Conservation (phyloP, 1,140 invertebrate genomes). For the Calephelis virginiensis region DNA sequence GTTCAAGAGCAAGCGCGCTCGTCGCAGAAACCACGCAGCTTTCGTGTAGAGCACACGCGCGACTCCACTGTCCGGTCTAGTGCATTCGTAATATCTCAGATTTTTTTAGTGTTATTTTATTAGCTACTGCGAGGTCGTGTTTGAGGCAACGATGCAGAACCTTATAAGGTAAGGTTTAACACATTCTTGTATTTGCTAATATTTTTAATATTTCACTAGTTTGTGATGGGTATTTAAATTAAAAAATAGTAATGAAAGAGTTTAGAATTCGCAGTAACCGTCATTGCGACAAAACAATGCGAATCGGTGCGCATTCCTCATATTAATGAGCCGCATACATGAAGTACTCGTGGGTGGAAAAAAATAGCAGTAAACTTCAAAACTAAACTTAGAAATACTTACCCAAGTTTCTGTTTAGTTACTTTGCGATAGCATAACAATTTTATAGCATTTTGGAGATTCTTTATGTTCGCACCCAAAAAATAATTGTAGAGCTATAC, state of each 20-base stretch:
- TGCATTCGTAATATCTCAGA: constrained; percentile 36
- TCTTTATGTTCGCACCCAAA: too few species aligned
- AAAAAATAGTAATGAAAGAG: too few species aligned
- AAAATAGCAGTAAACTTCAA: constrained; percentile 2
- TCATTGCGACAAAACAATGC: constrained; percentile 32
- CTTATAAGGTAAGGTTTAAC: constrained; percentile 53
- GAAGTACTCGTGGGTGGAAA: constrained; percentile 17
- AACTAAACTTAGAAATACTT: too few species aligned
- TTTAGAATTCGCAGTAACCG: constrained; percentile 13
- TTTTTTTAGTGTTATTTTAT: constrained; percentile 46
- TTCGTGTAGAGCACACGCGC: constrained; percentile 53
- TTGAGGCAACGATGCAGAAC: constrained; percentile 58
- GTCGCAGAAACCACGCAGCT: constrained; percentile 54
- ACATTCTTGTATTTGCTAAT: neutral
- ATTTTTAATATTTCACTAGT: neutral
- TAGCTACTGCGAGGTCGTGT: constrained; percentile 33
- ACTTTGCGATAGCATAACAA: too few species aligned
- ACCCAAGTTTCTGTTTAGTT: too few species aligned
- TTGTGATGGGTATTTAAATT: neutral
- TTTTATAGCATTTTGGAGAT: too few species aligned
- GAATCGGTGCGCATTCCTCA: constrained; percentile 26
- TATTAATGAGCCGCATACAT: constrained; percentile 25
- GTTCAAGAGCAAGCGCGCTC: constrained; percentile 57
- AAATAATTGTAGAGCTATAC: too few species aligned
- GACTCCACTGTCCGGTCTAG: constrained; percentile 35